Evolutionary conservation across 2,888 invertebrate species (phyloP).

Genomic region (Apamea sordens): DNA sequence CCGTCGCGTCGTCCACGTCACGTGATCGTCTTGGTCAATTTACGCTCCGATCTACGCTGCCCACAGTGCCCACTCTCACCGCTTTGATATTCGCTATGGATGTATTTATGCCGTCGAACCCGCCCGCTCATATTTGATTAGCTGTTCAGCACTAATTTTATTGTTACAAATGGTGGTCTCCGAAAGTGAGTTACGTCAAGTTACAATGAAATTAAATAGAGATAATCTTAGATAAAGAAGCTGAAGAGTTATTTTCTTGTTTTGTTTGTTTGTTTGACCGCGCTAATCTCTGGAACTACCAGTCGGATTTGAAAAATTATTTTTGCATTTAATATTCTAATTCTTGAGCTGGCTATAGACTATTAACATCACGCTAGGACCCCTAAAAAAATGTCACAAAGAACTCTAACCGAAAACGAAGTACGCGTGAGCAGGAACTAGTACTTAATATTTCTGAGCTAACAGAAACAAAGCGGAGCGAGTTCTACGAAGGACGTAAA

Average conservation of each 20-base stretch:
- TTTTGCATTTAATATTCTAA: too few relatives aligned
- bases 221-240: too few relatives aligned
- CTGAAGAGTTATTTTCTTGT: too few relatives aligned
- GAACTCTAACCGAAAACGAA: too few relatives aligned
- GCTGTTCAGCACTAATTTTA: conserved; percentile 4
- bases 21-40: conserved; percentile 65
- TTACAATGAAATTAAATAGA: not conserved
- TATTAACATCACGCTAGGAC: too few relatives aligned
- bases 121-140: not conserved
- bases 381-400: too few relatives aligned
- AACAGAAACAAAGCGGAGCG: too few relatives aligned
- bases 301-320: too few relatives aligned
- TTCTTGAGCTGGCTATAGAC: too few relatives aligned
- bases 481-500: not conserved
- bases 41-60: conserved; percentile 45
- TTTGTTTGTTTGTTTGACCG: too few relatives aligned
- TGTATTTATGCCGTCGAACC: conserved; percentile 1
- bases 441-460: not conserved
- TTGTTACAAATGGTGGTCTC: not conserved
- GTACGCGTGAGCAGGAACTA: too few relatives aligned
- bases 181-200: not conserved
- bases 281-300: too few relatives aligned
- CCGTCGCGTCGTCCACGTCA: conserved; percentile 41
- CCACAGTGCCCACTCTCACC: conserved; percentile 63
- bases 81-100: conserved; percentile 64